phyloP scores from a whole-genome alignment of 2,888 invertebrate species.

The Germaria angustata region DNA sequence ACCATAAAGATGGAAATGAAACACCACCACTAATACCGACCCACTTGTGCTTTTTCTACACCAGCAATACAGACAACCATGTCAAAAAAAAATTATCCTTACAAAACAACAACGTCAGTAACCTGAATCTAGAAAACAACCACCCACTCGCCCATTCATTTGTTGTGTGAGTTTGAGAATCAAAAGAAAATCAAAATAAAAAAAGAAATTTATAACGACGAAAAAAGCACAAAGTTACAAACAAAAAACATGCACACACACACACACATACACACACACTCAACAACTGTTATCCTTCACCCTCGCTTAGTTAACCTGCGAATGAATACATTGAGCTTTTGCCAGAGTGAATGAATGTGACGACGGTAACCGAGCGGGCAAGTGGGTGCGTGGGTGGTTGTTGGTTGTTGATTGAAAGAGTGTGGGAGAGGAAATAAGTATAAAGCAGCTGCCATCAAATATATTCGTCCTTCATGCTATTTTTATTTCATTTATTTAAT shows the following conservation, averaged over 20 bases:
- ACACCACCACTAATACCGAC: conserved; percentile 25
- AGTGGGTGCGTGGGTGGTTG: conserved; percentile 8
- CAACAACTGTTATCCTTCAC: conserved; percentile 52
- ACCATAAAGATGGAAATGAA: no score
- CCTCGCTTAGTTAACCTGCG: conserved; percentile 54
- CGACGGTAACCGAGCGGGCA: not conserved
- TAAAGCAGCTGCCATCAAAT: conserved; percentile 66
- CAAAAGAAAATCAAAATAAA: conserved; percentile 40
- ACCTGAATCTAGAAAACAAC: not conserved
- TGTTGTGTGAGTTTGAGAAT: not conserved
- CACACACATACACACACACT: not conserved
- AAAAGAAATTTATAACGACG: not conserved
- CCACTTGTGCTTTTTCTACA: not conserved
- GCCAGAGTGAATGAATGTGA: conserved; percentile 7
- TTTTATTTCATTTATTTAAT: conserved; percentile 40
- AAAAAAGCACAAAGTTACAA: no score
- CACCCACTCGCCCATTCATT: conserved; percentile 9
- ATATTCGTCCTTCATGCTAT: conserved; percentile 67
- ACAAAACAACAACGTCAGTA: not conserved
- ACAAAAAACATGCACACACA: not conserved
- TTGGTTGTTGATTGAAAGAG: not conserved
- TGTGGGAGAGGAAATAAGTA: conserved; percentile 5
- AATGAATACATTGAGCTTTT: conserved; percentile 4
- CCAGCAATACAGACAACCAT: conserved; percentile 39
- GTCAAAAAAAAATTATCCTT: conserved; percentile 55